A percentile compares a stretch with the other conserved stretches of the same genome.
Evolutionary conservation across 2,888 invertebrate species (phyloP).

Genomic region (Papilio gigon): DNA sequence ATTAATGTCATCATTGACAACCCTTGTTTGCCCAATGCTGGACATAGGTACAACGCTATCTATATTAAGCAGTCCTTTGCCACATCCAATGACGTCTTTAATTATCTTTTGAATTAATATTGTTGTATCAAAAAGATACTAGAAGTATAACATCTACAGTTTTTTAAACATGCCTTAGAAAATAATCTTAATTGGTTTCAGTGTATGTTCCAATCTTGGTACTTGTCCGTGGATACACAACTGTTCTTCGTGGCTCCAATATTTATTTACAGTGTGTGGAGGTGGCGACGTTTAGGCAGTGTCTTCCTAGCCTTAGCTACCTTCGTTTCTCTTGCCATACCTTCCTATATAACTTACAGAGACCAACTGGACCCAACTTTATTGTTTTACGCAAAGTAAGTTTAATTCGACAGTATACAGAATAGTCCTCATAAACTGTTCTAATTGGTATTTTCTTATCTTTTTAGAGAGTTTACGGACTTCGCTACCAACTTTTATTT

Average conservation of each 20-base stretch:
- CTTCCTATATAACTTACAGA: conserved; percentile 82
- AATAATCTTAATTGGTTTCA: conserved; percentile 61
- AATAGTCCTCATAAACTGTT: too few relatives aligned
- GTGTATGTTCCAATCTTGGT: conserved; percentile 90
- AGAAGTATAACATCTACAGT: too few relatives aligned
- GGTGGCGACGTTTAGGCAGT: conserved; percentile 83
- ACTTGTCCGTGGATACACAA: conserved; percentile 85
- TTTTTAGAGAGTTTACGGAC: conserved; percentile 85
- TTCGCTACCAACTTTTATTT: conserved; percentile 85
- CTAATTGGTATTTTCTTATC: conserved; percentile 33
- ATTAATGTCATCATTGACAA: too few relatives aligned
- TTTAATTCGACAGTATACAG: background rate
- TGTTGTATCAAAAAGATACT: too few relatives aligned
- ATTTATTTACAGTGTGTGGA: conserved; percentile 86
- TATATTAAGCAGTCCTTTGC: too few relatives aligned
- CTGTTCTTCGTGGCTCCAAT: conserved; percentile 86
- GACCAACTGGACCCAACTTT: conserved; percentile 86
- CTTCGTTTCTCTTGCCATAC: conserved; percentile 76
- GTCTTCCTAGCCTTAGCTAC: conserved; percentile 76
- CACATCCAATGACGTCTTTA: too few relatives aligned
- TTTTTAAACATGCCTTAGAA: too few relatives aligned
- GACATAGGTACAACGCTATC: too few relatives aligned
- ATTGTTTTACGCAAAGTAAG: conserved; percentile 86
- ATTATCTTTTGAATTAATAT: too few relatives aligned
- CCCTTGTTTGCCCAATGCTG: too few relatives aligned